These are phyloP conservation scores for Cheilosia scutellata DNA, from an alignment of 2,888 invertebrate genomes.

Conservation along the genomic window DNA sequence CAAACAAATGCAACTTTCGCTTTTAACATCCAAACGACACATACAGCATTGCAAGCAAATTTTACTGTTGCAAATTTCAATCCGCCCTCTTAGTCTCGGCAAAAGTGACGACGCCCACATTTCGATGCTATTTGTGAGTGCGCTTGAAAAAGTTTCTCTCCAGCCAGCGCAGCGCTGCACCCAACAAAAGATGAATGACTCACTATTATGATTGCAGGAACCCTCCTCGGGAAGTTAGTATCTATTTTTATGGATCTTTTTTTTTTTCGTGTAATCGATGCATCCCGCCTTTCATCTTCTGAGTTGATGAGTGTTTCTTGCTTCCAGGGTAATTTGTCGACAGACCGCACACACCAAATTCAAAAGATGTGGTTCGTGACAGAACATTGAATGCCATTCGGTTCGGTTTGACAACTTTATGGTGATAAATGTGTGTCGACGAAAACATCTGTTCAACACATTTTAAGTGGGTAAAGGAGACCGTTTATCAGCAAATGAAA, in stretches of 20 bases:
- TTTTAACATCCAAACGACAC: neutral
- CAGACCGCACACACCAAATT: neutral
- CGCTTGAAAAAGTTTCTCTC: neutral
- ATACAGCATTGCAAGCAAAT: neutral
- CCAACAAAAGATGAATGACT: constrained; percentile 6
- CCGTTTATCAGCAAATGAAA: neutral
- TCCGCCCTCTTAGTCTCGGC: neutral
- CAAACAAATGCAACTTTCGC: constrained; percentile 17
- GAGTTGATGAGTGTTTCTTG: constrained; percentile 8
- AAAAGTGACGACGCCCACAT: constrained; percentile 10
- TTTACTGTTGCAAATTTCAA: constrained; percentile 4
- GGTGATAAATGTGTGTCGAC: constrained; percentile 5
- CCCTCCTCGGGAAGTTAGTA: neutral
- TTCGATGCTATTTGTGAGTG: neutral
- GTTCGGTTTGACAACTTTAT: constrained; percentile 3
- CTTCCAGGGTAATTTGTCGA: constrained; percentile 24
- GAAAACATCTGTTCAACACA: constrained; percentile 21
- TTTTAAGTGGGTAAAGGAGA: neutral
- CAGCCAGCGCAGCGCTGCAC: neutral
- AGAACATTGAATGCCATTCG: neutral
- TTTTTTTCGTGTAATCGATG: neutral
- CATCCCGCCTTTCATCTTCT: constrained; percentile 8
- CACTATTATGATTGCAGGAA: neutral
- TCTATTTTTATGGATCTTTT: neutral
- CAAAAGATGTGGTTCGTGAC: neutral